Evolutionary conservation across 2,113 vertebrate species (phyloP).

Genomic region (Ellobius talpinus): DNA sequence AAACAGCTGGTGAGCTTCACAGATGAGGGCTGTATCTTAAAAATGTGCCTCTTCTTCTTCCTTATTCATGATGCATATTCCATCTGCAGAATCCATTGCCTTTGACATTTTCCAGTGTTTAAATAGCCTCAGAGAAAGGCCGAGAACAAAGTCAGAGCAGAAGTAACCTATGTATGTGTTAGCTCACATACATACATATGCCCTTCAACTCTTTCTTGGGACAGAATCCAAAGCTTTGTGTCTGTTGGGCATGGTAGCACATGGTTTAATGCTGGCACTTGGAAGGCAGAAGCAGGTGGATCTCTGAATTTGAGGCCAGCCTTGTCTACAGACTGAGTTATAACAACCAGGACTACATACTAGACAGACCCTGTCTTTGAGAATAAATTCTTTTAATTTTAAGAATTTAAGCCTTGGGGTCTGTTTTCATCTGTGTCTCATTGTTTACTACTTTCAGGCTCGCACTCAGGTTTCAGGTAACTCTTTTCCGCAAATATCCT

Average conservation of each 20-base stretch:
- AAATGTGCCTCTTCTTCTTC: background rate
- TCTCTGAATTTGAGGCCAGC: background rate
- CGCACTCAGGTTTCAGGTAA: background rate
- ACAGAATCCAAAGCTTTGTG: background rate
- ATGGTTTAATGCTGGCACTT: background rate
- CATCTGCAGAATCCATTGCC: constrained; percentile 18
- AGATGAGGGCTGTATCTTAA: background rate
- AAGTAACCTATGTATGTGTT: background rate
- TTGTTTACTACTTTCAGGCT: background rate
- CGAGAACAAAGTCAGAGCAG: background rate
- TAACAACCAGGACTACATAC: background rate
- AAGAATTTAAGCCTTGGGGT: background rate
- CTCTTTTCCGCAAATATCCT: background rate
- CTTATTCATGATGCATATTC: background rate
- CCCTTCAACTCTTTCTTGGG: background rate
- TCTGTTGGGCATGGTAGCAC: background rate
- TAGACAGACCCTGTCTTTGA: background rate
- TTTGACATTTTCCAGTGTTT: constrained; percentile 38
- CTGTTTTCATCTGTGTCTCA: background rate
- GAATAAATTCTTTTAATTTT: background rate
- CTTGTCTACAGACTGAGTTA: background rate
- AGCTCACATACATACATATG: background rate
- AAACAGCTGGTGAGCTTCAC: background rate
- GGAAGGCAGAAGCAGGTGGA: background rate
- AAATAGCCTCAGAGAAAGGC: background rate